Percentiles rank a stretch among this genome's conserved stretches.
Conservation (phyloP, 2,113 vertebrate species). For the Anhinga anhinga region DNA sequence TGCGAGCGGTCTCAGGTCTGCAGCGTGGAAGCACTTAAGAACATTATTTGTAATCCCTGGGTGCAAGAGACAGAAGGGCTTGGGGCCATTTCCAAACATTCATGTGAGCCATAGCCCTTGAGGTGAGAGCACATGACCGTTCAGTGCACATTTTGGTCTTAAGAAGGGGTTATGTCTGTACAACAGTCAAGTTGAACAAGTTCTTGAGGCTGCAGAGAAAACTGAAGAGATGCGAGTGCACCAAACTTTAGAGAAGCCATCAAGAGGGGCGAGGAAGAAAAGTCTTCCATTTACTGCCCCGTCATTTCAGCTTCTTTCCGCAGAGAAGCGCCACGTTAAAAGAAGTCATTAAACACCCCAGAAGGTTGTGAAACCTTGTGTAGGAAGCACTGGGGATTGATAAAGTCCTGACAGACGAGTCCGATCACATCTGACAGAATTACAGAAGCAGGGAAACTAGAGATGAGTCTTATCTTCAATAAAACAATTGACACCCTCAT, state of each 20-base stretch:
- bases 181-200: not conserved
- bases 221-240: not conserved
- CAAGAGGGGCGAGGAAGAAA: not conserved
- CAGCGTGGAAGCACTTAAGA: not conserved
- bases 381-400: constrained; percentile 10
- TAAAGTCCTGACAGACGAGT: constrained; percentile 47
- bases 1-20: not conserved
- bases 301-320: not conserved
- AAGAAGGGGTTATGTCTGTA: not conserved
- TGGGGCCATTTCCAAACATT: not conserved
- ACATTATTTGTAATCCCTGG: not conserved
- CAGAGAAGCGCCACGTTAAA: not conserved
- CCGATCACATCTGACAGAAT: constrained; percentile 15
- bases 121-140: not conserved
- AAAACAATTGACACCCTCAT: not conserved
- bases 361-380: constrained; percentile 38
- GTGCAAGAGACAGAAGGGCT: not conserved
- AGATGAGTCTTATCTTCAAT: not conserved
- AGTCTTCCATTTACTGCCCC: not conserved
- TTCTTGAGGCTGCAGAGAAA: not conserved
- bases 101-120: not conserved
- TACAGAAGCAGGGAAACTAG: not conserved
- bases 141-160: not conserved
- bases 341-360: not conserved
- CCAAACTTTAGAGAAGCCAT: not conserved